Evolutionary conservation across 2,888 invertebrate species (phyloP), one percentile per base, ranked within the genome.

Genomic region (Drosophila robusta): DNA sequence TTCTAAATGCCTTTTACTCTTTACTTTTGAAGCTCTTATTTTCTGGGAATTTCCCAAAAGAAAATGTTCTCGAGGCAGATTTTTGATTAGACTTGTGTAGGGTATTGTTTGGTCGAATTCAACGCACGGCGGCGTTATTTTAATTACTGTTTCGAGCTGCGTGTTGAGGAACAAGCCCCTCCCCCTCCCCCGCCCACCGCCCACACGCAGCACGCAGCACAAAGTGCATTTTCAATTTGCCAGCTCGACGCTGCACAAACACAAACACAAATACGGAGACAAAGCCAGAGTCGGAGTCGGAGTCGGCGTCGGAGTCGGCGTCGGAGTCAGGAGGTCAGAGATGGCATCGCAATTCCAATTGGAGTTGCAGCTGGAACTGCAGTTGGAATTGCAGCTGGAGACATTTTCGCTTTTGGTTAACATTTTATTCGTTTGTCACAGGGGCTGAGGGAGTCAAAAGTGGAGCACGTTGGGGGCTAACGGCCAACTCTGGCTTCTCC

Each of bases 381-480:
- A 29, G 8, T 29, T 8, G 29, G 8, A 29, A 29, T 29, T 26
- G 2, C 11, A 41, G 38, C 22, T 14, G 9, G 14, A 29, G 22
- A 34, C 12, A n/a, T 22, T 29, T 14, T 11, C 16, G 39, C 39
- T 29, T 65, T 69, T 50, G 52, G 16, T 46, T 46, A 64, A 69
- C 36, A 64, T 60, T 73, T 74, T 69, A 74, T 74, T 74, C 52
- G 52, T 42, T 57, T 60, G 56, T 70, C 51, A 38, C 16, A 41
- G 14, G 32, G 34, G 46, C 26, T 45, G 49, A 0, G 44, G 14
- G 44, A 36, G 32, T 34, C 2, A 26, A 26, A 47, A 50, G 22
- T 24, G 24, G 2, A 16, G 45, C 39, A 16, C 16, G 18, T 52
- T n/a, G 22, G 36, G 16, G 29, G 24, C 26, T 9, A 8, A 5